Evolutionary conservation across 2,797 vertebrate species (phyloP).

Genomic region (Clarias pachynema): DNA sequence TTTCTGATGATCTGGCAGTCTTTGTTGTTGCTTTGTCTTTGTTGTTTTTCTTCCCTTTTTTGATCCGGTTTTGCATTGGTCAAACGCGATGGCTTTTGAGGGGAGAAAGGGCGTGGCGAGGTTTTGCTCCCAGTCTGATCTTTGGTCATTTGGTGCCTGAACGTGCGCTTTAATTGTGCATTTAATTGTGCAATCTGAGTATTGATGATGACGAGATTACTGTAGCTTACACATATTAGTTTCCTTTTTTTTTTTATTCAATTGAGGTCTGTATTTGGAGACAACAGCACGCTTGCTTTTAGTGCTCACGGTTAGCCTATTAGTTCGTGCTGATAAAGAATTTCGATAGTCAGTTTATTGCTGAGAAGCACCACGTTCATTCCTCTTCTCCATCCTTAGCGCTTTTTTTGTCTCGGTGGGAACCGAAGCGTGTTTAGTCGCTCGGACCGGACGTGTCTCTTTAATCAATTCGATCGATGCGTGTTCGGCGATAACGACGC

Average conservation of each 20-base stretch:
- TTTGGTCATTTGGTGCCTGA: background rate
- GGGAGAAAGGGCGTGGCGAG: slow-evolving; percentile 15
- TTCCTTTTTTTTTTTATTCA: no score
- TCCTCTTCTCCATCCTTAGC: slow-evolving; percentile 27
- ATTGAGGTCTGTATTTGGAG: background rate
- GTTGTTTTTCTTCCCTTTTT: background rate
- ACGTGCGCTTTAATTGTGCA: background rate
- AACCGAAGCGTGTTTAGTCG: slow-evolving; percentile 53
- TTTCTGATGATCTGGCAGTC: background rate
- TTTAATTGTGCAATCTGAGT: background rate
- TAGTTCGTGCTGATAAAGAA: background rate
- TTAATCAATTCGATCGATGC: slow-evolving; percentile 74
- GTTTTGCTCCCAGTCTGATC: background rate
- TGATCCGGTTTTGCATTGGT: background rate
- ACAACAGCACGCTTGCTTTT: background rate
- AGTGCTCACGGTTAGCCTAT: background rate
- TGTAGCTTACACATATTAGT: no score
- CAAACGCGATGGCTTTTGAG: background rate
- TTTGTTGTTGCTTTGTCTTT: slow-evolving; percentile 4
- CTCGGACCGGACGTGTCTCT: slow-evolving; percentile 60
- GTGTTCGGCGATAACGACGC: slow-evolving; percentile 68
- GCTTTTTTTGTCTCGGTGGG: slow-evolving; percentile 37
- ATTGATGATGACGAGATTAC: background rate
- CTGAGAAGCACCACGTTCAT: background rate
- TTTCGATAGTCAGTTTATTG: slow-evolving; percentile 7